phyloP scores from a whole-genome alignment of 1,140 invertebrate species.

The Gerris buenoi region DNA sequence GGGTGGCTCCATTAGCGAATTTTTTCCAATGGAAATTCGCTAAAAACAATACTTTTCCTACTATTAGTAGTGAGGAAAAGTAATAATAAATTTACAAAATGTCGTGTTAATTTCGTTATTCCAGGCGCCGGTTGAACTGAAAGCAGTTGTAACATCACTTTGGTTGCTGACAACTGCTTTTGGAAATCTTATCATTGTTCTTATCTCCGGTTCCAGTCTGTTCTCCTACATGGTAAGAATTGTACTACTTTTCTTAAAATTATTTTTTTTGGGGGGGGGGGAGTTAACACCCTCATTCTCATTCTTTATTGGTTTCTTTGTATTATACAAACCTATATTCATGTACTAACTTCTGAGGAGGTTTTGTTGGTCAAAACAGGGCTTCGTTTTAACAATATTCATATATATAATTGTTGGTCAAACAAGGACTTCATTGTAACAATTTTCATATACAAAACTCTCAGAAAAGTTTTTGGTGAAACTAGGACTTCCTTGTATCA shows the following conservation, averaged over 20 bases:
- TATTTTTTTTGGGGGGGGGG: too few relatives aligned
- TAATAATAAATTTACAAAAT: too few relatives aligned
- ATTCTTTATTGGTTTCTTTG: neutral
- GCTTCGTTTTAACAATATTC: neutral
- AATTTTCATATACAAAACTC: too few relatives aligned
- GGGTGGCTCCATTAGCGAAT: too few relatives aligned
- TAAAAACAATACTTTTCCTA: too few relatives aligned
- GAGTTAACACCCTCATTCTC: neutral
- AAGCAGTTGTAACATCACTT: slow-evolving; percentile 34
- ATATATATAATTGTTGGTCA: neutral
- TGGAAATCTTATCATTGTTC: slow-evolving; percentile 34
- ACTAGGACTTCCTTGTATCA: too few relatives aligned
- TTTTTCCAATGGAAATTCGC: too few relatives aligned
- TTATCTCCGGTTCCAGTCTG: slow-evolving; percentile 34
- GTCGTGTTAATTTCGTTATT: slow-evolving; percentile 12
- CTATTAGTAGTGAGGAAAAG: too few relatives aligned
- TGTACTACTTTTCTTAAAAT: too few relatives aligned
- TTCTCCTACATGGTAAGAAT: slow-evolving; percentile 36
- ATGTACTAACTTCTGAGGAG: neutral
- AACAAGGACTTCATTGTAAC: too few relatives aligned
- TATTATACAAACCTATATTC: neutral
- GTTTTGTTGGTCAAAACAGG: neutral
- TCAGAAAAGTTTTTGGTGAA: too few relatives aligned
- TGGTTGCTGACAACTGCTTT: slow-evolving; percentile 34
- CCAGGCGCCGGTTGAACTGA: slow-evolving; percentile 43